A percentile compares a stretch with the other conserved stretches of the same genome.
These are phyloP conservation scores for Caloenas nicobarica DNA, from an alignment of 2,113 vertebrate genomes.

Conservation along the genomic window DNA sequence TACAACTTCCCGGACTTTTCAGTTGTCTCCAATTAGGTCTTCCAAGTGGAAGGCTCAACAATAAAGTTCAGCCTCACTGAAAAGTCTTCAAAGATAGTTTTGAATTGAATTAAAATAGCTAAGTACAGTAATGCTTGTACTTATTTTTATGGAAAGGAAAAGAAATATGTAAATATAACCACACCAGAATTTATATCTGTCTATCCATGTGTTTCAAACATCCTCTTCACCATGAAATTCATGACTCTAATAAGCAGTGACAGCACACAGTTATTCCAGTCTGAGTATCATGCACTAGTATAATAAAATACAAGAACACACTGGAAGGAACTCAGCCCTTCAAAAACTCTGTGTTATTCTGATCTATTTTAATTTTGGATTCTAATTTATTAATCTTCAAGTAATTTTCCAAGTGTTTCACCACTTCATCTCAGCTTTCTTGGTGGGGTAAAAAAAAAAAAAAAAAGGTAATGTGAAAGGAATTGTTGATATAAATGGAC, in stretches of 20 bases:
- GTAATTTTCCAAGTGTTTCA: not conserved
- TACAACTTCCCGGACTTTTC: not conserved
- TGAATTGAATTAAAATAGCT: not conserved
- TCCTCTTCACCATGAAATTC: not conserved
- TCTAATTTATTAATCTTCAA: not conserved
- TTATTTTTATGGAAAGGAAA: not conserved
- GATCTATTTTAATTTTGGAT: not conserved
- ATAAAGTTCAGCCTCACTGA: not conserved
- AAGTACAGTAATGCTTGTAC: not conserved
- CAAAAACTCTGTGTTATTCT: not conserved
- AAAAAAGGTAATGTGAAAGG: not conserved
- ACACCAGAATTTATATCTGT: not conserved
- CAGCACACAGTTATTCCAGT: not conserved
- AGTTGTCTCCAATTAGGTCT: not conserved
- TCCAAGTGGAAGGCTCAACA: not conserved
- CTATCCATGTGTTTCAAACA: not conserved
- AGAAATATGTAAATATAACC: not conserved
- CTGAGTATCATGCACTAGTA: not conserved
- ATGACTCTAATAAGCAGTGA: not conserved
- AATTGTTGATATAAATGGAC: not conserved
- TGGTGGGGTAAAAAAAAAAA: not conserved
- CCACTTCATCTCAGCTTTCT: not conserved
- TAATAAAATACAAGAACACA: not conserved
- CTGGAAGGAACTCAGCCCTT: not conserved
- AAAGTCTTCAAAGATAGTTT: not conserved